A percentile compares a stretch with the other conserved stretches of the same genome.
These are phyloP conservation scores for Linyphia triangularis DNA, from an alignment of 2,888 invertebrate species.

Conservation along the genomic window DNA sequence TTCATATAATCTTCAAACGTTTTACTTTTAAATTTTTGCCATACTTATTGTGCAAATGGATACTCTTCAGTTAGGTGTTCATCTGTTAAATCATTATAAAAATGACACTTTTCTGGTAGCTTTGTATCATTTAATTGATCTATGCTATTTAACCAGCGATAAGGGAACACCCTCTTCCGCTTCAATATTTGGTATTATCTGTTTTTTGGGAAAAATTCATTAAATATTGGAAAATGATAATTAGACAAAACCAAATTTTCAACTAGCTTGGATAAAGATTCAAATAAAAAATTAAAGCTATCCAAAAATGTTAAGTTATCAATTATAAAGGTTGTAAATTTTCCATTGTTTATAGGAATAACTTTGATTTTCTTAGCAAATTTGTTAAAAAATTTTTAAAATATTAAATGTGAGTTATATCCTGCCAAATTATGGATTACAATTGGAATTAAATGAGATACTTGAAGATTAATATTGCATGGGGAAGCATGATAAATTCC, in stretches of 20 bases:
- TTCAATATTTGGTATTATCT: neutral
- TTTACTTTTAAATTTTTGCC: too few relatives aligned
- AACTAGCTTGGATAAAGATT: neutral
- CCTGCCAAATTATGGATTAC: conserved; percentile 5
- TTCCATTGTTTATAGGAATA: neutral
- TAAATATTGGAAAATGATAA: conserved; percentile 7
- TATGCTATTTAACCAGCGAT: neutral
- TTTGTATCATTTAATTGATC: neutral
- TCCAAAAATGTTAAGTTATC: conserved; percentile 30
- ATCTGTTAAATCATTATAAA: neutral
- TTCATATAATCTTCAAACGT: conserved; percentile 23
- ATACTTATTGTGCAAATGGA: neutral
- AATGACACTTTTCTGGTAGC: neutral
- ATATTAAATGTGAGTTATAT: conserved; percentile 1
- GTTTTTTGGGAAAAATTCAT: neutral
- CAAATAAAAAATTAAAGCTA: neutral
- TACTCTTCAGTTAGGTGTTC: neutral
- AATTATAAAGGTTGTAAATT: conserved; percentile 2
- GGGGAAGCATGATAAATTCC: neutral
- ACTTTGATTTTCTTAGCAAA: conserved; percentile 10
- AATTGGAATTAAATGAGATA: neutral
- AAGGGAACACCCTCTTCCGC: conserved; percentile 25
- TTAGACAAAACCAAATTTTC: neutral
- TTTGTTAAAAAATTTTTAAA: neutral
- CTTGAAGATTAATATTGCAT: conserved; percentile 21